phyloP scores from a whole-genome alignment of 2,888 invertebrate species.

The Eudemis profundana region DNA sequence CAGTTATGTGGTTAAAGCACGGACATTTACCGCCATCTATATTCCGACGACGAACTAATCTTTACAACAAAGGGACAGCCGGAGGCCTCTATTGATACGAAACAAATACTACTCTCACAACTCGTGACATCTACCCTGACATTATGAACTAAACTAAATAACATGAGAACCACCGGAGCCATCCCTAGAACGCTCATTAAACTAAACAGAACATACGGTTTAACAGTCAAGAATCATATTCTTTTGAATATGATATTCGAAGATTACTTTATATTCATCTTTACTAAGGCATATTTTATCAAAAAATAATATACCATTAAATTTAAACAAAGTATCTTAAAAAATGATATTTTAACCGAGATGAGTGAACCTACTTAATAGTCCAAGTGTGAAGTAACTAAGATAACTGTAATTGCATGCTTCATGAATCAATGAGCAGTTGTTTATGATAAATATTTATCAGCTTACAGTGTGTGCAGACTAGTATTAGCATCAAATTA shows the following conservation, averaged over 20 bases:
- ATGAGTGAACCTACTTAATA: slow-evolving; percentile 38
- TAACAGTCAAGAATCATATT: no score
- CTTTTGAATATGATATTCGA: background rate
- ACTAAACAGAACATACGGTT: no score
- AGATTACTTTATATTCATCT: background rate
- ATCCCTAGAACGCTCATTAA: no score
- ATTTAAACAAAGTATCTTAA: background rate
- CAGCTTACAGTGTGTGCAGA: slow-evolving; percentile 53
- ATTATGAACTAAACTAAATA: no score
- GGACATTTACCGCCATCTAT: no score
- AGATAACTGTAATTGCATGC: slow-evolving; percentile 64
- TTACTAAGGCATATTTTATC: background rate
- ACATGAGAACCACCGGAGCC: no score
- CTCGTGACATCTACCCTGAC: no score
- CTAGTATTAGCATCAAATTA: slow-evolving; percentile 47
- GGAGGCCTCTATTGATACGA: no score
- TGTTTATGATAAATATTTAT: slow-evolving; percentile 64
- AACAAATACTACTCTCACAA: no score
- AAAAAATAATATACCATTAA: background rate
- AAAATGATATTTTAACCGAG: slow-evolving; percentile 2
- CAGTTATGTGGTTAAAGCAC: no score
- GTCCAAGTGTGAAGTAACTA: slow-evolving; percentile 48
- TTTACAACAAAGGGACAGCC: no score
- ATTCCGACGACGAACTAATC: no score
- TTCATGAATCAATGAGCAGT: slow-evolving; percentile 66